phyloP scores from a whole-genome alignment of 2,888 invertebrate species.

The Dasypolia templi region DNA sequence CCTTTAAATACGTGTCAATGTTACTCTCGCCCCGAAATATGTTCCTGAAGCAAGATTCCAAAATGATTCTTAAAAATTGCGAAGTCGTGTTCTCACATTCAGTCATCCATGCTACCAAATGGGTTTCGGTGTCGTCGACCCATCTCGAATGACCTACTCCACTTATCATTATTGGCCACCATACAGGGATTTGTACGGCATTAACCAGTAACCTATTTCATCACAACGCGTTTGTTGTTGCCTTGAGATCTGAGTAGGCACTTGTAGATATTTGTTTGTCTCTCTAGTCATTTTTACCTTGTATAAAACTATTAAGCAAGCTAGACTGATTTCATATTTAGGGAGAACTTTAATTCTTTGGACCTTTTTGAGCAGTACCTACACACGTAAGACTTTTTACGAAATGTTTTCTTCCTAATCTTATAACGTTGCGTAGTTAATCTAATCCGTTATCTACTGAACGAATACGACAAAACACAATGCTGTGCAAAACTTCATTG shows the following conservation, averaged over 20 bases:
- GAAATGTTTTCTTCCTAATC: background rate
- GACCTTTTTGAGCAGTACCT: background rate
- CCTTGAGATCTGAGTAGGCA: constrained; percentile 5
- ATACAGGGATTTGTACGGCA: constrained; percentile 45
- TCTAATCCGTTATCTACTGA: background rate
- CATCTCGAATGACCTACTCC: constrained; percentile 64
- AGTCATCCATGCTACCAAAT: constrained; percentile 31
- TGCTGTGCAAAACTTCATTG: no score
- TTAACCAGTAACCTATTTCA: constrained; percentile 52
- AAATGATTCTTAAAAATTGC: background rate
- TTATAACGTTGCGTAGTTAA: background rate
- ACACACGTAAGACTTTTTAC: background rate
- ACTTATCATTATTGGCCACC: constrained; percentile 53
- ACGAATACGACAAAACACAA: background rate
- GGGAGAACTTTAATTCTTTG: no score
- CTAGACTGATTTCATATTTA: background rate
- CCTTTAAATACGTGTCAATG: constrained; percentile 23
- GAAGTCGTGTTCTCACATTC: constrained; percentile 12
- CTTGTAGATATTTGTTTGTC: constrained; percentile 28
- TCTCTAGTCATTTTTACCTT: background rate
- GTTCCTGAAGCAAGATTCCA: background rate
- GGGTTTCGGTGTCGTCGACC: constrained; percentile 47
- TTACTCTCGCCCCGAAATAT: constrained; percentile 1
- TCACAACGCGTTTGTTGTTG: constrained; percentile 39
- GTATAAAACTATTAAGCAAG: background rate